Evolutionary conservation across 2,113 vertebrate genomes (phyloP).

Genomic region (Cricetomys ansorgei): DNA sequence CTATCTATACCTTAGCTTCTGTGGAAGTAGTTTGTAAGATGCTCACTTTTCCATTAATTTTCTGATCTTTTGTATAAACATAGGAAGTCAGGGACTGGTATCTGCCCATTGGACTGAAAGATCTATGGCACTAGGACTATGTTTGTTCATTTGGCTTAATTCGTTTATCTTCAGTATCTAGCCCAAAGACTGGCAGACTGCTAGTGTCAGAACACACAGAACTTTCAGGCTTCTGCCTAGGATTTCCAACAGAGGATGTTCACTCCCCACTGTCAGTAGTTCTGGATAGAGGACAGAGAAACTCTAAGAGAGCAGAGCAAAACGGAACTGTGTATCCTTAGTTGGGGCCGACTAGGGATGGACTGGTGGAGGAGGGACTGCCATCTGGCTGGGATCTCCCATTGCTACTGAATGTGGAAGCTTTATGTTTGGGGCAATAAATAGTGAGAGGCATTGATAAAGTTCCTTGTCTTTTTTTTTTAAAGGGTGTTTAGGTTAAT

Average conservation of each 20-base stretch:
- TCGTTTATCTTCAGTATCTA: neutral
- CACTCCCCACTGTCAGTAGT: neutral
- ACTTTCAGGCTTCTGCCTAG: neutral
- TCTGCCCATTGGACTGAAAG: neutral
- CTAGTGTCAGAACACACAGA: neutral
- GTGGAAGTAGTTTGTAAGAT: neutral
- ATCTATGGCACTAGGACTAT: neutral
- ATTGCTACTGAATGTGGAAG: neutral
- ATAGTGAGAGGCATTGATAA: slow-evolving; percentile 1
- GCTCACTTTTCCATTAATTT: neutral
- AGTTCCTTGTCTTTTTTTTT: neutral
- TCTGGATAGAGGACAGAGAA: neutral
- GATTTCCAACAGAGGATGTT: neutral
- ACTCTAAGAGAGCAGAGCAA: neutral
- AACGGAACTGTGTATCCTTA: neutral
- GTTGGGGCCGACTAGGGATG: rapidly evolving
- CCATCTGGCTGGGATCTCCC: neutral
- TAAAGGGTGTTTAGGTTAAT: neutral
- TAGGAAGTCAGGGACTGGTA: neutral
- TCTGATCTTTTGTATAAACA: neutral
- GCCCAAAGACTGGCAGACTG: neutral
- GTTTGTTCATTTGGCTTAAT: neutral
- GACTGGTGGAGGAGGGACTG: neutral
- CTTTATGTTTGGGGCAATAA: neutral
- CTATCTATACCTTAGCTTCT: too few relatives aligned